Percentiles rank a stretch among this genome's conserved stretches.
Evolutionary conservation across 2,113 vertebrate species (phyloP).

Genomic region (Xiphorhynchus elegans): DNA sequence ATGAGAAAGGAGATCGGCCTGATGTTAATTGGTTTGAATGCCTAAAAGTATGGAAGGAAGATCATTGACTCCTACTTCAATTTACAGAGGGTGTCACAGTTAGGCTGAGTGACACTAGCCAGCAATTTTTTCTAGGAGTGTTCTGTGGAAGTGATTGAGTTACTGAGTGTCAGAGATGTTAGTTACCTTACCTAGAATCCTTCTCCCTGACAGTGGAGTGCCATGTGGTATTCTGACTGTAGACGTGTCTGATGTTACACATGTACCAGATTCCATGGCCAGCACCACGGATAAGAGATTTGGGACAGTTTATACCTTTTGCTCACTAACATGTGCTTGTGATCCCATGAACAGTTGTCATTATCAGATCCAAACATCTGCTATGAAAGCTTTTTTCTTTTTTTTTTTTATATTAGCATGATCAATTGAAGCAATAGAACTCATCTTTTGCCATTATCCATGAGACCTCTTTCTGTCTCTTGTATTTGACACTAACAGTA

Average conservation of each 20-base stretch:
- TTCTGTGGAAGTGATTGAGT: background rate
- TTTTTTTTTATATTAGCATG: background rate
- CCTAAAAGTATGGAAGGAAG: background rate
- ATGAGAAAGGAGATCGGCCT: background rate
- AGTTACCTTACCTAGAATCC: background rate
- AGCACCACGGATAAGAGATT: background rate
- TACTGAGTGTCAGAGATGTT: background rate
- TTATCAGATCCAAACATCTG: background rate
- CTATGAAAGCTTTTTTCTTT: background rate
- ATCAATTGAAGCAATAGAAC: background rate
- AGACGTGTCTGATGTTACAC: background rate
- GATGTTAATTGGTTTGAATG: constrained; percentile 45
- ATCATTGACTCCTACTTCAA: background rate
- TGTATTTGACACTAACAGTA: background rate
- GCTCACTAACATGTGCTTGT: background rate
- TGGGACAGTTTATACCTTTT: background rate
- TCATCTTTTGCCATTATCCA: background rate
- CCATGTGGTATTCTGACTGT: background rate
- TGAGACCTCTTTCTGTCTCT: background rate
- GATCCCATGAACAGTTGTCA: background rate
- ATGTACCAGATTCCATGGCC: accelerated
- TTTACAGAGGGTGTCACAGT: background rate
- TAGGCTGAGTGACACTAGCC: background rate
- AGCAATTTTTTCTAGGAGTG: background rate
- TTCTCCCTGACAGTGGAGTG: background rate